Evolutionary conservation across 2,113 vertebrate genomes (phyloP).

Genomic region (Vireo altiloquus): DNA sequence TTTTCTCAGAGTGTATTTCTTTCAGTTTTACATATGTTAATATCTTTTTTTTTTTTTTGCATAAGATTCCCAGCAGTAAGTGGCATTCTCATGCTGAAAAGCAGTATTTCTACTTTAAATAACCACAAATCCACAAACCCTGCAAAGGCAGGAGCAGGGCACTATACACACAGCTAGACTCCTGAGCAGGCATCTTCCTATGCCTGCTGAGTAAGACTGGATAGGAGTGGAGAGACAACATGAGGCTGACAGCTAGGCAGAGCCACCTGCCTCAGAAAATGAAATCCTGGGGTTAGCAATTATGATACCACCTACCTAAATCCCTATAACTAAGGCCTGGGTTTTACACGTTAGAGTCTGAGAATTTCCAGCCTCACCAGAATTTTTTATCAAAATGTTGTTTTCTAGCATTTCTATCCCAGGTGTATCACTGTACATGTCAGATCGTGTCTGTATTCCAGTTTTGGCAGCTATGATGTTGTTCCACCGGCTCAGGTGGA

Average conservation of each 20-base stretch:
- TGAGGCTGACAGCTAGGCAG: neutral
- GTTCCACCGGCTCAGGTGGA: neutral
- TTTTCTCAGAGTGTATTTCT: neutral
- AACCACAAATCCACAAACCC: neutral
- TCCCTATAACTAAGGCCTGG: neutral
- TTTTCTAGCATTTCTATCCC: neutral
- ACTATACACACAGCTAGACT: neutral
- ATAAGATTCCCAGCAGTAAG: neutral
- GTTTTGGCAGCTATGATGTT: neutral
- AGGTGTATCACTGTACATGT: fast-evolving
- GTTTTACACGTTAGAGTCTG: neutral
- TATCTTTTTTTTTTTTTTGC: neutral
- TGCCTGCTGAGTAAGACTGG: neutral
- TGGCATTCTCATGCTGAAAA: neutral
- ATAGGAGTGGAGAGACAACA: neutral
- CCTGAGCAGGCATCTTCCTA: neutral
- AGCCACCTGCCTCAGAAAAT: neutral
- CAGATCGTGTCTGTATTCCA: neutral
- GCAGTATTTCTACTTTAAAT: neutral
- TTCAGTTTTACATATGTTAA: neutral
- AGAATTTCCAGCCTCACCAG: neutral
- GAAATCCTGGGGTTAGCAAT: neutral
- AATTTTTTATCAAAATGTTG: neutral
- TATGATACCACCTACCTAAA: neutral
- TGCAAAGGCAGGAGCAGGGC: neutral